Conservation (phyloP, 2,888 invertebrate genomes). For the Tholera decimalis region DNA sequence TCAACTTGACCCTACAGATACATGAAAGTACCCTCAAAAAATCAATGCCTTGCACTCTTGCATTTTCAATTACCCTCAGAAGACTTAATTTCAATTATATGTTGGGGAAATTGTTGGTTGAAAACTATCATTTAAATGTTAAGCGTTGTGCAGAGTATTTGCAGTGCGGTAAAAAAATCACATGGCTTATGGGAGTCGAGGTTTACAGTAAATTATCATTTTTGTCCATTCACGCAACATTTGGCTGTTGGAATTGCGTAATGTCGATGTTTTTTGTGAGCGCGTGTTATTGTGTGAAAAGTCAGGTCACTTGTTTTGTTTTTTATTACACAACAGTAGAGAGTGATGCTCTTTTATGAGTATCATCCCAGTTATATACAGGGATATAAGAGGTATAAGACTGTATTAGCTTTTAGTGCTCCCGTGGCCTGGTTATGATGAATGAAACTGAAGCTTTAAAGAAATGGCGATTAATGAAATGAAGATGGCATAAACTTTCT, state of each 20-base stretch:
- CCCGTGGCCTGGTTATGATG: constrained; percentile 16
- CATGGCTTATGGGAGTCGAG: constrained; percentile 66
- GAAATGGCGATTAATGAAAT: neutral
- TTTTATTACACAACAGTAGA: constrained; percentile 55
- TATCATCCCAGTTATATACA: constrained; percentile 10
- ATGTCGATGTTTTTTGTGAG: constrained; percentile 56
- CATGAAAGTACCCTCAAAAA: constrained; percentile 72
- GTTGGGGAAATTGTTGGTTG: constrained; percentile 75
- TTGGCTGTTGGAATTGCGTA: constrained; percentile 53
- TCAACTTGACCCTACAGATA: constrained; percentile 66
- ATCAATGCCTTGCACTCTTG: constrained; percentile 63
- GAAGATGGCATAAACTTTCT: neutral
- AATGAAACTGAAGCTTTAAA: neutral
- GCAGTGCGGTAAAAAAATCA: constrained; percentile 70
- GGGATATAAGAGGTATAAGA: constrained; percentile 8
- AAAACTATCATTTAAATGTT: constrained; percentile 72
- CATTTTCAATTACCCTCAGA: constrained; percentile 76
- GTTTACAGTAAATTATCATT: constrained; percentile 67
- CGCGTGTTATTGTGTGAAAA: constrained; percentile 63
- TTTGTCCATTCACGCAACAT: constrained; percentile 67
- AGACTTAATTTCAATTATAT: constrained; percentile 78
- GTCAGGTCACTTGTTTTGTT: constrained; percentile 58
- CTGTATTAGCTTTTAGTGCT: constrained; percentile 20
- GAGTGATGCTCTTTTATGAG: constrained; percentile 12
- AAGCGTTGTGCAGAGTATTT: constrained; percentile 68